These are phyloP conservation scores for Pristionchus arcanus DNA, from an alignment of 2,888 invertebrate species.

Conservation along the genomic window DNA sequence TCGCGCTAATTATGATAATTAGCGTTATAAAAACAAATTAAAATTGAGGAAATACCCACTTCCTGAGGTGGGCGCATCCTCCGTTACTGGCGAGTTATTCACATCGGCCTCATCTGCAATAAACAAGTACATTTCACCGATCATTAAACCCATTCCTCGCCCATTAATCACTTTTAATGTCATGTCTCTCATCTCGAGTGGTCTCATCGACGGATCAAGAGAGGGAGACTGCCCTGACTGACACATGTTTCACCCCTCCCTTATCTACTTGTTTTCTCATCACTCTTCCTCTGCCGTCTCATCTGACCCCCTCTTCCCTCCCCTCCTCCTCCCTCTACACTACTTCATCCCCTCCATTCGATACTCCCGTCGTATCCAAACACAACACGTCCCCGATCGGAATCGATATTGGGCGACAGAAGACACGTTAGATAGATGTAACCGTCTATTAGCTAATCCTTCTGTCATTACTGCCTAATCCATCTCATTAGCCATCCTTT, in stretches of 20 bases:
- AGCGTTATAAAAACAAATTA: neutral
- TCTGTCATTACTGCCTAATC: neutral
- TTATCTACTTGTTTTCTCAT: conserved; percentile 46
- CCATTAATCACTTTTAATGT: neutral
- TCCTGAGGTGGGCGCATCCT: conserved; percentile 19
- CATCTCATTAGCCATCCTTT: neutral
- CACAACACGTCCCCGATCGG: neutral
- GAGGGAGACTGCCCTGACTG: neutral
- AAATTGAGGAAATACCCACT: neutral
- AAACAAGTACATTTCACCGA: neutral
- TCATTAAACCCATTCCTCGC: neutral
- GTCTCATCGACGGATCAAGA: neutral
- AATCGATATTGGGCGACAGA: conserved; percentile 15
- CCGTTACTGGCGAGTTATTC: conserved; percentile 24
- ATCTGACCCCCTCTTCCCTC: conserved; percentile 33
- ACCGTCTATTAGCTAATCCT: neutral
- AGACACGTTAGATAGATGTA: neutral
- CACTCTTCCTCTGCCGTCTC: neutral
- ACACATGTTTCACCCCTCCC: conserved; percentile 41
- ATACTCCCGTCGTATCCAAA: conserved; percentile 37
- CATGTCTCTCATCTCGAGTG: neutral
- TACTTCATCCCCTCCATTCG: conserved; percentile 44
- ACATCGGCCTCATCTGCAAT: conserved; percentile 6
- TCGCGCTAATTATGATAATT: neutral
- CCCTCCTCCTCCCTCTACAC: neutral